A percentile compares a stretch with the other conserved stretches of the same genome.
Conservation (phyloP, 2,113 vertebrate genomes). For the Albula goreensis region DNA sequence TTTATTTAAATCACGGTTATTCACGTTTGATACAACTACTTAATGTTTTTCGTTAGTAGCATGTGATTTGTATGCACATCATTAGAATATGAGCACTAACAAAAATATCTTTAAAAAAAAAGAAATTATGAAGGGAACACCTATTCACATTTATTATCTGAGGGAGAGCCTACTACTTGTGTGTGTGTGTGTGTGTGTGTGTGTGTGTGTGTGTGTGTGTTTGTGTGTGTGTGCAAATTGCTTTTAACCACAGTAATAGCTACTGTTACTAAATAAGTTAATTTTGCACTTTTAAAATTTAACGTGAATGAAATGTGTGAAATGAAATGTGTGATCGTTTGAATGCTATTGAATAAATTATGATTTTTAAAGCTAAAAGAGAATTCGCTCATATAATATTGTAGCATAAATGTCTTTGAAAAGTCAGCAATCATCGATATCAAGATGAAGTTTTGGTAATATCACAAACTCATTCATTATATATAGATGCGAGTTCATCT, state of each 20-base stretch:
- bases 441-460: no score
- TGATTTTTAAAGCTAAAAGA: constrained; percentile 55
- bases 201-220: neutral
- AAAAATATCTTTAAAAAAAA: neutral
- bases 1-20: neutral
- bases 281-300: constrained; percentile 58
- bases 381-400: neutral
- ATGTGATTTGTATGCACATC: neutral
- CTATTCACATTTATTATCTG: neutral
- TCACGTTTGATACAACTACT: no score
- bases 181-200: neutral
- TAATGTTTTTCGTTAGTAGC: neutral
- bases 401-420: neutral
- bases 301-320: constrained; percentile 40
- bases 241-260: neutral
- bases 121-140: no score
- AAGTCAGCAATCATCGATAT: neutral
- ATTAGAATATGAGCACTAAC: neutral
- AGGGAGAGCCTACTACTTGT: neutral
- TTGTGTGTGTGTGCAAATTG: neutral
- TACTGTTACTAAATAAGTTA: neutral
- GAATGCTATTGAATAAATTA: constrained; percentile 68
- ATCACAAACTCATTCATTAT: neutral
- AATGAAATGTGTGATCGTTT: constrained; percentile 59
- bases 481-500: no score